Conservation (phyloP, 2,888 invertebrate species). For the Troides helena region DNA sequence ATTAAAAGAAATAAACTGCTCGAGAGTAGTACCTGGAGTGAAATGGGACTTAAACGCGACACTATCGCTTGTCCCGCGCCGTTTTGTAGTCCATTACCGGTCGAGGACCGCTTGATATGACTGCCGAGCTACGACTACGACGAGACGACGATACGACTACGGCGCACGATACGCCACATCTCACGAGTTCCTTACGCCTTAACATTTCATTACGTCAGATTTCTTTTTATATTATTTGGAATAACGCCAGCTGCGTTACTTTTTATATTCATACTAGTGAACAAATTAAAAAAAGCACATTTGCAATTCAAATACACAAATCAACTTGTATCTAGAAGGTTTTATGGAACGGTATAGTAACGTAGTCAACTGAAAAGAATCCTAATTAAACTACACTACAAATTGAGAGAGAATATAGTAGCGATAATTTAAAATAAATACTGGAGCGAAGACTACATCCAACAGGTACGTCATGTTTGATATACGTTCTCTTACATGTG, state of each 20-base stretch:
- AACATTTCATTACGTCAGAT: conserved; percentile 17
- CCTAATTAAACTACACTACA: not conserved
- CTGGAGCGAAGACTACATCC: conserved; percentile 6
- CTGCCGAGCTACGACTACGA: not conserved
- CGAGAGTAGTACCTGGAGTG: conserved; percentile 1
- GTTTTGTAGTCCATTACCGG: conserved; percentile 30
- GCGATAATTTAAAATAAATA: not conserved
- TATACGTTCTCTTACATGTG: conserved; percentile 40
- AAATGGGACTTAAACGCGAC: conserved; percentile 27
- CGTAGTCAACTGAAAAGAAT: not conserved
- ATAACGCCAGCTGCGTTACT: not conserved
- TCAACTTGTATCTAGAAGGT: not conserved
- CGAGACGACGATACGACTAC: conserved; percentile 14
- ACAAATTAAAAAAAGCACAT: not conserved
- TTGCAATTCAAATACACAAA: not conserved
- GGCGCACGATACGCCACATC: conserved; percentile 20
- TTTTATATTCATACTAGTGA: conserved; percentile 1
- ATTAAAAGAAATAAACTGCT: conserved; percentile 10
- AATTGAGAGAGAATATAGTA: too few relatives aligned
- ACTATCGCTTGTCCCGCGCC: conserved; percentile 20
- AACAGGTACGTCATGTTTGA: conserved; percentile 17
- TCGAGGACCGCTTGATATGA: conserved; percentile 22
- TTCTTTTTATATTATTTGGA: conserved; percentile 10
- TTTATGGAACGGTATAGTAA: not conserved
- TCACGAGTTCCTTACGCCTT: conserved; percentile 21